Evolutionary conservation across 2,888 invertebrate genomes (phyloP).

Genomic region (Aleiodes testaceus): DNA sequence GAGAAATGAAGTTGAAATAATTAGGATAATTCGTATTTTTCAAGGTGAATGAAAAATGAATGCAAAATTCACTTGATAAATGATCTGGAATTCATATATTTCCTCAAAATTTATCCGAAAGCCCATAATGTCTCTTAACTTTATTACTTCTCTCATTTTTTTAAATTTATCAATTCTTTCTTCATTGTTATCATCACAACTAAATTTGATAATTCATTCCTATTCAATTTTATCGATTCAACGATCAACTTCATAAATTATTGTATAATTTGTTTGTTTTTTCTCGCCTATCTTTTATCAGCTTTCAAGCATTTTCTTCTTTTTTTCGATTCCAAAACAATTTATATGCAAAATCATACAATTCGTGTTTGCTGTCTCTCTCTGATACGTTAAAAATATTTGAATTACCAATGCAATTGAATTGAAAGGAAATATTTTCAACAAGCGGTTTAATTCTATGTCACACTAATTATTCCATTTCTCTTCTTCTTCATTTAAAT

Average conservation of each 20-base stretch:
- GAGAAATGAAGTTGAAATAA: no score
- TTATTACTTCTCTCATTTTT: conserved; percentile 21
- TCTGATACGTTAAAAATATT: not conserved
- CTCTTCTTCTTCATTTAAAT: no score
- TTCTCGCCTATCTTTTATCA: conserved; percentile 30
- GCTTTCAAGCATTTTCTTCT: conserved; percentile 24
- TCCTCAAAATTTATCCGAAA: conserved; percentile 55
- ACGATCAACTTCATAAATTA: conserved; percentile 31
- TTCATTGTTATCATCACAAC: conserved; percentile 34
- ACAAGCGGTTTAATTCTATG: no score
- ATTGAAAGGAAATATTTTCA: no score
- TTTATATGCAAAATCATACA: conserved; percentile 13
- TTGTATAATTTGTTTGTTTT: conserved; percentile 38
- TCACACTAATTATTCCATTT: no score
- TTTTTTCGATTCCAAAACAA: conserved; percentile 1
- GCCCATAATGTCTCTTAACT: conserved; percentile 51
- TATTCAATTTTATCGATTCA: conserved; percentile 15
- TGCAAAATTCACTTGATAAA: conserved; percentile 22
- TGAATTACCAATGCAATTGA: no score
- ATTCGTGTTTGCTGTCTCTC: conserved; percentile 1
- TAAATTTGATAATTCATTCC: conserved; percentile 35
- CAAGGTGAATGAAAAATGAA: not conserved
- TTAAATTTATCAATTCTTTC: conserved; percentile 33
- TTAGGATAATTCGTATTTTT: no score
- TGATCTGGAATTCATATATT: conserved; percentile 57